phyloP scores from a whole-genome alignment of 2,888 invertebrate genomes.

The Philopedon plagiatum region DNA sequence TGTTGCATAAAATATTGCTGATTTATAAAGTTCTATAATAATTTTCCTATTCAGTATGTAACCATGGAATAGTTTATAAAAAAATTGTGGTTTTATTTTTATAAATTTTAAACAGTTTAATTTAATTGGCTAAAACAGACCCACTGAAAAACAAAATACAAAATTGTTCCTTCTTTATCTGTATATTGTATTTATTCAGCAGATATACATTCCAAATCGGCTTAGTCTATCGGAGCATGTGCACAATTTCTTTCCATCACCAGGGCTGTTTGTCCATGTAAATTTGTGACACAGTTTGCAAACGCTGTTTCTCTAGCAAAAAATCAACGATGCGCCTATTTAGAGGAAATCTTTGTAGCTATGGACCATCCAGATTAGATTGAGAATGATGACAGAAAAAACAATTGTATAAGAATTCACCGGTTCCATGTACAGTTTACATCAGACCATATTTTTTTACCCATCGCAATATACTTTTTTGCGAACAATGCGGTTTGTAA shows the following conservation, averaged over 20 bases:
- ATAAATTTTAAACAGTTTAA: too few relatives aligned
- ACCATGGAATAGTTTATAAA: too few relatives aligned
- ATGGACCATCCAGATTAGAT: too few relatives aligned
- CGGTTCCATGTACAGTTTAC: too few relatives aligned
- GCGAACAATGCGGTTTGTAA: too few relatives aligned
- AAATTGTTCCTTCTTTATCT: background rate
- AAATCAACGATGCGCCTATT: background rate
- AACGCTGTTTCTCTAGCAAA: background rate
- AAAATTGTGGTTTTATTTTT: too few relatives aligned
- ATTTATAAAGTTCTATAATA: too few relatives aligned
- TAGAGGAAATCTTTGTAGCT: background rate
- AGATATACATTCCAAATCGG: slow-evolving; percentile 17
- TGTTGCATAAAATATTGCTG: too few relatives aligned
- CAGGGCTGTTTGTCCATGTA: slow-evolving; percentile 36
- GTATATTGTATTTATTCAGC: background rate
- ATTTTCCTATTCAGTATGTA: too few relatives aligned
- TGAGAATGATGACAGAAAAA: background rate
- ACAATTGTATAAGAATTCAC: background rate
- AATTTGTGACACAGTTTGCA: slow-evolving; percentile 38
- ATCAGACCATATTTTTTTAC: too few relatives aligned
- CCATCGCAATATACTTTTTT: too few relatives aligned
- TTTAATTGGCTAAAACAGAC: too few relatives aligned
- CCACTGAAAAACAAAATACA: background rate
- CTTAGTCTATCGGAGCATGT: slow-evolving; percentile 35
- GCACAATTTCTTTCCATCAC: slow-evolving; percentile 30